These are phyloP conservation scores for Craniophora ligustri DNA, from an alignment of 2,888 invertebrate species.

Conservation along the genomic window DNA sequence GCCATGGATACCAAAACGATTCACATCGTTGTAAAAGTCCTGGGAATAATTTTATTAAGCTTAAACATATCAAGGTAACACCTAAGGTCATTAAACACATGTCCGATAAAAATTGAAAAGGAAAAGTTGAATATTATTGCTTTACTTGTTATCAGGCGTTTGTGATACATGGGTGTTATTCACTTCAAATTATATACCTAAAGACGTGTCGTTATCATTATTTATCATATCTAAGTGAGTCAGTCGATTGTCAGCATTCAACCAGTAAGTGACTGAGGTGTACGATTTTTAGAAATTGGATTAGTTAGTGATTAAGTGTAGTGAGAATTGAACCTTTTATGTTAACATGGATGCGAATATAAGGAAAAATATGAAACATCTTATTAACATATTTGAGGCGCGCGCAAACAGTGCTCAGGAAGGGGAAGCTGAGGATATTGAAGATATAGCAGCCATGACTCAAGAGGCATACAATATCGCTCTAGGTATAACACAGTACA, in stretches of 20 bases:
- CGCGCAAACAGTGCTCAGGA: conserved; percentile 60
- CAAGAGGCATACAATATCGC: conserved; percentile 59
- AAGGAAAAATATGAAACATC: conserved; percentile 69
- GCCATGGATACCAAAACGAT: not conserved
- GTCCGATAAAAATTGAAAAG: conserved; percentile 8
- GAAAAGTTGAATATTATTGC: conserved; percentile 26
- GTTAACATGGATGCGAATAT: conserved; percentile 63
- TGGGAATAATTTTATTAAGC: not conserved
- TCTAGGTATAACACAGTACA: conserved; percentile 52
- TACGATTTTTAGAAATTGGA: conserved; percentile 18
- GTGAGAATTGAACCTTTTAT: conserved; percentile 24
- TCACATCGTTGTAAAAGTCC: not conserved
- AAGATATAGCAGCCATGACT: conserved; percentile 46
- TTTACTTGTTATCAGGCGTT: conserved; percentile 37
- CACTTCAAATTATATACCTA: conserved; percentile 59
- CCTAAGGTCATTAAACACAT: not conserved
- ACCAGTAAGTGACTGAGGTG: conserved; percentile 47
- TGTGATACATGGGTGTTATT: conserved; percentile 58
- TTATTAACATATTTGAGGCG: conserved; percentile 81
- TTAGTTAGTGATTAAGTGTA: conserved; percentile 22
- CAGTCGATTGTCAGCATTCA: conserved; percentile 68
- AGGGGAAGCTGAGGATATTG: conserved; percentile 62
- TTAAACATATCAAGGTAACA: too few species aligned
- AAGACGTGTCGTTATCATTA: conserved; percentile 66
- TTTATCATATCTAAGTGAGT: conserved; percentile 67